Base-by-base conservation (phyloP, 1,140 invertebrate genomes). In the Drosophila carrolli region DNA sequence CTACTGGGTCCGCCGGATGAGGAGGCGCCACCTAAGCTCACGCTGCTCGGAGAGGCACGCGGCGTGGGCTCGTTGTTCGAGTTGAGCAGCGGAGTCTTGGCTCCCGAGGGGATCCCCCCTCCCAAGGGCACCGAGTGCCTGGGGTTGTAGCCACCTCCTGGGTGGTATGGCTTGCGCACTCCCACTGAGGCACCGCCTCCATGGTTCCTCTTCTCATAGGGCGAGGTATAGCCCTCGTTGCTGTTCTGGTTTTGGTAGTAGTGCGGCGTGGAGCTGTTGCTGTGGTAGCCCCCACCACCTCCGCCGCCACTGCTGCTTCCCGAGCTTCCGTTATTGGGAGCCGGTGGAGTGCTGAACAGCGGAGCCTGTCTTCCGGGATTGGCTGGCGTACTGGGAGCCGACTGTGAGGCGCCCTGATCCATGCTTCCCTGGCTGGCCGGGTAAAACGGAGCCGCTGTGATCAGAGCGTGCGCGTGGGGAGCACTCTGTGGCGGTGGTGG, bases 131-230 rank as follows among this genome's bases (percentile, higher is more conserved):
- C 65, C 44, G 84, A 86, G 23, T 86, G 83, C n/a, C 74, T 60
- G 9, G 88, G 79, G 71, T 82, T 91, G 44, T 91, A 90, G 60
- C 79, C 74, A 13, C 81, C 74, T 10, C 80, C 93, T 6, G 75
- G 90, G 48, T 89, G 91, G n/a, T 83, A 89, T 7, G 84, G 70
- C 41, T 89, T 89, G 43, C 80, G 79, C 35, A 58, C 41, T 10
- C 72, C 65, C 61, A 68, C 44, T 44, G 68, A 54, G 3, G 54
- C 23, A 3, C 56, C 37, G 3, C 53, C 57, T 7, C 38, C 51
- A 53, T 90, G 91, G 78, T 91, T 91, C 44, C 90, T 79, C 77
- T 92, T 92, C 27, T 92, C 91, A 40, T 91, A 91, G 16, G 72
- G 40, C 41, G 78, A 59, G 40, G 68, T 68, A 53, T 70, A 66